Evolutionary conservation across 2,888 invertebrate species (phyloP).

Genomic region (Mimas tiliae): DNA sequence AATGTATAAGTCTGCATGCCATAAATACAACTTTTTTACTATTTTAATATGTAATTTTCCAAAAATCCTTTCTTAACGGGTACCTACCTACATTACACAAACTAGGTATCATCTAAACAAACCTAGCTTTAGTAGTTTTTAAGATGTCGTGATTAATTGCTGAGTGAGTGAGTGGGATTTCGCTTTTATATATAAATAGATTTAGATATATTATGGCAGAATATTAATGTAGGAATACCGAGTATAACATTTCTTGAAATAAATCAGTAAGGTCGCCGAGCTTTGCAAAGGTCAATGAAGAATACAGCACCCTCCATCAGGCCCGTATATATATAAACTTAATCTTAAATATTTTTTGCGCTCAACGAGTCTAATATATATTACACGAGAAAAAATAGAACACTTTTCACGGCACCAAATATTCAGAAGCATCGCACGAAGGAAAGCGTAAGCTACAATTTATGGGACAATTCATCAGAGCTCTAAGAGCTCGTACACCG

Average conservation of each 20-base stretch:
- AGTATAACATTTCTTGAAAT: neutral
- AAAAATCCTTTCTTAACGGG: too few species aligned
- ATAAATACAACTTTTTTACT: too few species aligned
- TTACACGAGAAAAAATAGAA: slow-evolving; percentile 42
- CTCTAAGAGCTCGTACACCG: slow-evolving; percentile 51
- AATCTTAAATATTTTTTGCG: slow-evolving; percentile 31
- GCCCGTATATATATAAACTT: slow-evolving; percentile 25
- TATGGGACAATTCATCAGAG: slow-evolving; percentile 65
- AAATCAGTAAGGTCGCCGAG: neutral
- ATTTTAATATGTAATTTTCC: too few species aligned
- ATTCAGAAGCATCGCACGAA: slow-evolving; percentile 49
- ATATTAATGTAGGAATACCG: neutral
- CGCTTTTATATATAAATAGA: too few species aligned
- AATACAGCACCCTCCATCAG: slow-evolving; percentile 3
- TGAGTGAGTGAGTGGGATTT: too few species aligned
- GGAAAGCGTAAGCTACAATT: slow-evolving; percentile 59
- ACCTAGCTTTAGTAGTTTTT: too few species aligned
- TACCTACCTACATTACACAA: too few species aligned
- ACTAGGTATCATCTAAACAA: too few species aligned
- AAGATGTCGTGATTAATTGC: too few species aligned
- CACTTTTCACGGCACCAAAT: slow-evolving; percentile 49
- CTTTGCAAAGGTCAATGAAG: slow-evolving; percentile 6
- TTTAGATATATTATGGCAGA: neutral
- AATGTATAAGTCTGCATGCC: too few species aligned
- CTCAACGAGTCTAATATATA: slow-evolving; percentile 27